Base-by-base conservation (phyloP, 2,888 invertebrate species). In the Selenia dentaria region DNA sequence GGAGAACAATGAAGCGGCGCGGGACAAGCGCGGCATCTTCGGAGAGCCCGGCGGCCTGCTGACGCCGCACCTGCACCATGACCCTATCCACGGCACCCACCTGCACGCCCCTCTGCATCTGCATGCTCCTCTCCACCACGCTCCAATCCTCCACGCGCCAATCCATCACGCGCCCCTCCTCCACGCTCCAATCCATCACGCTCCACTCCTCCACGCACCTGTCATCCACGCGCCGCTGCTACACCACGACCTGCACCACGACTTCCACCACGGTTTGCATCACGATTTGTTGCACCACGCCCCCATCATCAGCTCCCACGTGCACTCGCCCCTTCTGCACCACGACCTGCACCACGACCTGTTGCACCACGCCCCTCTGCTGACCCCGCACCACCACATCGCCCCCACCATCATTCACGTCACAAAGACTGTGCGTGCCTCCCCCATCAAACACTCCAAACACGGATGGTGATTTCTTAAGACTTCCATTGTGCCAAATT, bases 11-110 rank as follows among this genome's bases (percentile, higher is more conserved):
- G 54, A 49, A 8, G 69, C 70, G 1, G 45, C 67, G 6, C 71
- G 80, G 9, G 64, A 72, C 42, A 80, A 73, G 58, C 81, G 83
- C 9, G 78, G 83, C 45, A 70, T 77, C 61, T 72, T 60, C 57
- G 74, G 76, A 24, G 74, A 73, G 54, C 64, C 73, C 1, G 67
- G 72, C 6, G 70, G 70, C 8, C 58, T 75, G 41, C 65, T 69
- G 9, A 48, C 62, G 2, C 47, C 64, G 9, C 54, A 57, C 24
- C 46, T 64, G 22, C 62, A 57, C 53, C 51, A 56, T 27, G 57
- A 41, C 42, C 40, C 55, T 0, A 38, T 54, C 26, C 46, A 28
- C 28, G 58, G 51, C 50, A 20, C 48, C 12, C 49, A 51, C 47
- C 16, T 46, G 20, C 53, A 51, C 25, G 36, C 56, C 27, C 12